phyloP scores from a whole-genome alignment of 2,797 vertebrate genomes.

The Corythornis leucogaster region DNA sequence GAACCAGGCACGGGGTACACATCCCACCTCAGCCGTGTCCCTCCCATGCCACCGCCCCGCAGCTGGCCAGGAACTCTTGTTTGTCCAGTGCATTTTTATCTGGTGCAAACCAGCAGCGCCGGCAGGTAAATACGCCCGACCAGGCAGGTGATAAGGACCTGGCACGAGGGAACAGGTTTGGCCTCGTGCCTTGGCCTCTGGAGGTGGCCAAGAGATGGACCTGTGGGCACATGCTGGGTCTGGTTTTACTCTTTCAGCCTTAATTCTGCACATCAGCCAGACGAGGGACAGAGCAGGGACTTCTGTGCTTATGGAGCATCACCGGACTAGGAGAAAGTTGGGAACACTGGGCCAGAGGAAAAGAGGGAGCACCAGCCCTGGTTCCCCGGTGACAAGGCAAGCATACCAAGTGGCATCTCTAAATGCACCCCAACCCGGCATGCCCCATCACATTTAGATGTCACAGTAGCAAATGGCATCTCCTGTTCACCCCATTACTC shows the following conservation, averaged over 20 bases:
- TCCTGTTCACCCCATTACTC: background rate
- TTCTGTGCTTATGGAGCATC: background rate
- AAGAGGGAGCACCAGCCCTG: background rate
- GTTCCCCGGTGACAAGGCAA: background rate
- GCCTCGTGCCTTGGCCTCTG: background rate
- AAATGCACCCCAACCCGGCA: background rate
- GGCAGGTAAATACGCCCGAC: background rate
- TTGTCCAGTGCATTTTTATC: conserved; percentile 1
- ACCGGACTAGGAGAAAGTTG: background rate
- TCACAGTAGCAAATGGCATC: rapidly evolving
- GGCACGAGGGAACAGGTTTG: rapidly evolving
- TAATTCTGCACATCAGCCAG: background rate
- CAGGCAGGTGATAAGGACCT: background rate
- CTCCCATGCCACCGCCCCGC: background rate
- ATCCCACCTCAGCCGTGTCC: background rate
- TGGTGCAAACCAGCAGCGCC: background rate
- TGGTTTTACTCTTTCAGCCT: background rate
- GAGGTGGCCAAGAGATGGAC: background rate
- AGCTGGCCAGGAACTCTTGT: background rate
- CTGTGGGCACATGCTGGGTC: rapidly evolving
- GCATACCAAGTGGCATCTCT: background rate
- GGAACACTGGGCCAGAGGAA: background rate
- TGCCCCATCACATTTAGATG: rapidly evolving
- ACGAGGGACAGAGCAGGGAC: background rate
- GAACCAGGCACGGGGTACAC: background rate